These are phyloP conservation scores for Rostratula benghalensis DNA, from an alignment of 2,113 vertebrate genomes.

Conservation along the genomic window DNA sequence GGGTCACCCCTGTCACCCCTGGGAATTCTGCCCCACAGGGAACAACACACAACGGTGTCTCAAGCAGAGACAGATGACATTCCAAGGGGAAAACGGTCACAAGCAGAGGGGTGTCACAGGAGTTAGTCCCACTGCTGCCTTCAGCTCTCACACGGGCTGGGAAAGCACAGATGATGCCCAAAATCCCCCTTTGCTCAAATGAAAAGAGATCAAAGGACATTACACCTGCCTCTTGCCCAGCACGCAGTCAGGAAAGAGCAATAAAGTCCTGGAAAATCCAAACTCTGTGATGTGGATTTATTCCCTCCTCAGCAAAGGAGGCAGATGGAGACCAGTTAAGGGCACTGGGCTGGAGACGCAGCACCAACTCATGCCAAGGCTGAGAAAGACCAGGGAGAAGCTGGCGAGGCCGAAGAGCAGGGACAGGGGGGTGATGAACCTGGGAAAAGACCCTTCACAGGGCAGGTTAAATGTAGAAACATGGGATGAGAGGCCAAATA, in stretches of 20 bases:
- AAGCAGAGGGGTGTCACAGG: no score
- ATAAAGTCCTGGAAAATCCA: neutral
- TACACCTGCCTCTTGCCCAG: neutral
- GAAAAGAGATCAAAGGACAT: neutral
- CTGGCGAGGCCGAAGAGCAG: neutral
- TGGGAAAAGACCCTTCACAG: neutral
- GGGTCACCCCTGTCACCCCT: neutral
- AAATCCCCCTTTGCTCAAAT: neutral
- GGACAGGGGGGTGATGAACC: neutral
- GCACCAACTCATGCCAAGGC: neutral
- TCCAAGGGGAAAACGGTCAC: neutral
- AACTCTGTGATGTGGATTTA: neutral
- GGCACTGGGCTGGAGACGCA: neutral
- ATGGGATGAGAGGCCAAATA: neutral
- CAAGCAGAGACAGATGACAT: fast-evolving
- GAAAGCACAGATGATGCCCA: neutral
- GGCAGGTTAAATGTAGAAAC: neutral
- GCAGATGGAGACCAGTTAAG: neutral
- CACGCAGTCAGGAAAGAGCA: neutral
- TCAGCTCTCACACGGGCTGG: neutral
- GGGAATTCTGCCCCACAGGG: neutral
- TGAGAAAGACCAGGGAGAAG: neutral
- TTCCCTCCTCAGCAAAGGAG: neutral
- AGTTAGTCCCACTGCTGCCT: neutral
- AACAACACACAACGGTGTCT: neutral